These are phyloP conservation scores for Alethe castanea DNA, from an alignment of 2,113 vertebrate genomes.

Conservation along the genomic window DNA sequence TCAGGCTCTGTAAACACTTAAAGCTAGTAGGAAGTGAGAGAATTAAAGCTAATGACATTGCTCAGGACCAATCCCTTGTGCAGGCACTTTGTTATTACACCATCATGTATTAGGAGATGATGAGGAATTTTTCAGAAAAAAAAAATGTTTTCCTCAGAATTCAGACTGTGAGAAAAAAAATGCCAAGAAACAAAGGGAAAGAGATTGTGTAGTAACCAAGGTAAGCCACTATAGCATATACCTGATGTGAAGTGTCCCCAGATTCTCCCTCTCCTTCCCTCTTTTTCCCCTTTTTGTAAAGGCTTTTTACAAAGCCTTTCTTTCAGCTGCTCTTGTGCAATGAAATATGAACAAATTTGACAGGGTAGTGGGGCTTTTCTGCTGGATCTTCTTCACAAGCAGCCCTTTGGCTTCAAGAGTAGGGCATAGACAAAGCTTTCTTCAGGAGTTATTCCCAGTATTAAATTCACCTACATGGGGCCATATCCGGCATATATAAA, in stretches of 20 bases:
- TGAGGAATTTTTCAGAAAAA: neutral
- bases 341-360: neutral
- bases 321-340: neutral
- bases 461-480: neutral
- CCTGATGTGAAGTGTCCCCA: neutral
- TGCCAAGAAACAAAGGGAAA: neutral
- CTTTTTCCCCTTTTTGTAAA: neutral
- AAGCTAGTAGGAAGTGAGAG: neutral
- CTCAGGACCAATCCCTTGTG: neutral
- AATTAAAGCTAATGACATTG: neutral
- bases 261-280: neutral
- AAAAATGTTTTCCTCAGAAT: neutral
- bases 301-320: neutral
- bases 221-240: neutral
- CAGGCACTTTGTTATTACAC: neutral
- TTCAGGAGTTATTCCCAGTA: neutral
- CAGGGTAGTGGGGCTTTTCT: neutral
- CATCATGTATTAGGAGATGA: rapidly evolving
- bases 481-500: neutral
- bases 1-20: neutral
- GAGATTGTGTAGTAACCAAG: neutral
- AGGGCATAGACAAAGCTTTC: neutral
- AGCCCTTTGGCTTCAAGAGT: neutral
- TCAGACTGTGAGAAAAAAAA: neutral
- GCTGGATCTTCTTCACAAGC: neutral